Percentiles rank a stretch among this genome's conserved stretches.
These are phyloP conservation scores for Pseudomugil gertrudae DNA, from an alignment of 2,797 vertebrate species.

Conservation along the genomic window DNA sequence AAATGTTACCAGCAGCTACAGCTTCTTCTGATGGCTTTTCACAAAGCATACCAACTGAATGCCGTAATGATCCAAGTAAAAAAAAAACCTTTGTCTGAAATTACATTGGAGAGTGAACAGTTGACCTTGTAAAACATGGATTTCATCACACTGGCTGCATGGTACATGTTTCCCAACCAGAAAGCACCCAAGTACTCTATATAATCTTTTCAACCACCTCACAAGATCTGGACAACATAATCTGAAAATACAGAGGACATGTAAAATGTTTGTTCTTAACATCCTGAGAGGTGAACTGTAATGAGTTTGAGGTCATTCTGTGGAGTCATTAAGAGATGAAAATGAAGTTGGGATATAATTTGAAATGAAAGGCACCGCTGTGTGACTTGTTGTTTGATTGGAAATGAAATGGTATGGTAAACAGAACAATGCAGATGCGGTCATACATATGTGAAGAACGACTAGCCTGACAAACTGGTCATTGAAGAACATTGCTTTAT, in stretches of 20 bases:
- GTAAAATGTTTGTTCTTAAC: slow-evolving; percentile 43
- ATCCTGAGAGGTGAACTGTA: slow-evolving; percentile 46
- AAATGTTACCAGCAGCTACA: slow-evolving; percentile 77
- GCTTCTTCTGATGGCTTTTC: slow-evolving; percentile 40
- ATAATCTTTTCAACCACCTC: slow-evolving; percentile 43
- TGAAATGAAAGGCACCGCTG: slow-evolving; percentile 48
- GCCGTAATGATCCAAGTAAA: slow-evolving; percentile 69
- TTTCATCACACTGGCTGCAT: slow-evolving; percentile 60
- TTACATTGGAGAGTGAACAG: slow-evolving; percentile 54
- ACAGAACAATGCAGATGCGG: slow-evolving; percentile 61
- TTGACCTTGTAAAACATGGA: slow-evolving; percentile 61
- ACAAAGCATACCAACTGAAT: slow-evolving; percentile 60
- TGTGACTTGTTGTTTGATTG: slow-evolving; percentile 60
- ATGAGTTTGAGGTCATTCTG: slow-evolving; percentile 58
- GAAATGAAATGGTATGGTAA: slow-evolving; percentile 63
- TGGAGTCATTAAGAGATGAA: slow-evolving; percentile 56
- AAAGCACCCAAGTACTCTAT: slow-evolving; percentile 41
- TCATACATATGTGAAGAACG: slow-evolving; percentile 67
- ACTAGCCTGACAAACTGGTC: slow-evolving; percentile 41
- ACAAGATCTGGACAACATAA: slow-evolving; percentile 53
- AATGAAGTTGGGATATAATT: slow-evolving; percentile 60
- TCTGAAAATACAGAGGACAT: slow-evolving; percentile 50
- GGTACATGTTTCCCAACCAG: slow-evolving; percentile 25
- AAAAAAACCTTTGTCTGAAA: slow-evolving; percentile 63
- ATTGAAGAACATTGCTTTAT: slow-evolving; percentile 47